Conservation (phyloP, 1,140 invertebrate genomes). For the Saccostrea cuccullata region DNA sequence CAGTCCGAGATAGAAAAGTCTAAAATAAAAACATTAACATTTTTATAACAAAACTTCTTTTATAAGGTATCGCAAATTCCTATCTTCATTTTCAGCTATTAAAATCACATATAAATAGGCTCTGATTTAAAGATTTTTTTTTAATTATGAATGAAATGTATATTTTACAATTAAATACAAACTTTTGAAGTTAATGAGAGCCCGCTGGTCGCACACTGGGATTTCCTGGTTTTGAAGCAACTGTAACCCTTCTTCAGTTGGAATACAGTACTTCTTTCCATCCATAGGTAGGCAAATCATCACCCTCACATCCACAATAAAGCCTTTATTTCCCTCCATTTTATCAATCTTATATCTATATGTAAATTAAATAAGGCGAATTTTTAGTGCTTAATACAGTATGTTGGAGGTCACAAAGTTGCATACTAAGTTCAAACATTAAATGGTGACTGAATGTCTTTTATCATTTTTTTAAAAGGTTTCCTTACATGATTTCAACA, state of each 20-base stretch:
- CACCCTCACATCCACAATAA: conserved; percentile 61
- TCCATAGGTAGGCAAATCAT: conserved; percentile 65
- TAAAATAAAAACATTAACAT: conserved; percentile 15
- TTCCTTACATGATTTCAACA: conserved; percentile 17
- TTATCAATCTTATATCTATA: conserved; percentile 40
- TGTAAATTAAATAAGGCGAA: conserved; percentile 14
- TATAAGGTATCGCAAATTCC: no score
- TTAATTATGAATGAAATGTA: no score
- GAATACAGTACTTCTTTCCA: conserved; percentile 58
- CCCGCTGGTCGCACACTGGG: conserved; percentile 24
- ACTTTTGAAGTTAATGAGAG: conserved; percentile 18
- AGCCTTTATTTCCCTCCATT: conserved; percentile 43
- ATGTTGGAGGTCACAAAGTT: background rate
- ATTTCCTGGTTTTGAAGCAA: conserved; percentile 56
- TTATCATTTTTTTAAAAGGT: background rate
- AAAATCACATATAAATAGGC: no score
- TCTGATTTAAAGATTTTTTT: no score
- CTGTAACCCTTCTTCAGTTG: conserved; percentile 56
- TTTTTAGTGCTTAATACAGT: background rate
- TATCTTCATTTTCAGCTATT: no score
- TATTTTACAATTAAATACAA: background rate
- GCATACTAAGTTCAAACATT: background rate
- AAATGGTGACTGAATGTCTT: background rate
- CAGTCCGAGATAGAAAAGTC: conserved; percentile 57
- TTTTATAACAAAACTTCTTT: no score